Conservation (phyloP, 2,888 invertebrate genomes). For the Cantharis lateralis region DNA sequence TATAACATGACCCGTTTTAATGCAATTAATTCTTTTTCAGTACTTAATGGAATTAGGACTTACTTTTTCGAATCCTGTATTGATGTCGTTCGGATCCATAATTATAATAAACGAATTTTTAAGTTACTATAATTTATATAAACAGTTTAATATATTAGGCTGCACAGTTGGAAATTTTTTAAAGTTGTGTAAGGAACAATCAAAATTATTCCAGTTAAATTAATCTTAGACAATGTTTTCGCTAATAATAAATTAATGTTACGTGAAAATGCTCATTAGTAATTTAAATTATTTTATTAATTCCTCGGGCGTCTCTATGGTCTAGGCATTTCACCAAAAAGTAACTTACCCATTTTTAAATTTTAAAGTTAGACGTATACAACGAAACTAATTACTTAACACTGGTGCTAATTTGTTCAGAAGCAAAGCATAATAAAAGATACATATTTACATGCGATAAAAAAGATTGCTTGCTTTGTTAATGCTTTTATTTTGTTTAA, state of each 20-base stretch:
- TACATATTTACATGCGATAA: background rate
- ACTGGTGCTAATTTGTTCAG: background rate
- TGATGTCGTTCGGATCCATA: background rate
- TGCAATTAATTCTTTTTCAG: background rate
- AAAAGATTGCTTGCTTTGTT: background rate
- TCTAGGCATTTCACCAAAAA: background rate
- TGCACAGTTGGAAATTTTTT: background rate
- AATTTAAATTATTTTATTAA: background rate
- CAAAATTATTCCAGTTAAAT: background rate
- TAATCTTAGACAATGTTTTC: background rate
- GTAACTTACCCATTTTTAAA: background rate
- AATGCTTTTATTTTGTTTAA: background rate
- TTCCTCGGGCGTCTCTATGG: background rate
- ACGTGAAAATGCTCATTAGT: background rate
- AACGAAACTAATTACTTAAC: background rate
- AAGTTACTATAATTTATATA: background rate
- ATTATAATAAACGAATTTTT: background rate
- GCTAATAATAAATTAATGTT: background rate
- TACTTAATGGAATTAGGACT: background rate
- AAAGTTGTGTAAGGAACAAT: background rate
- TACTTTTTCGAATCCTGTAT: background rate
- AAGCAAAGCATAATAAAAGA: background rate
- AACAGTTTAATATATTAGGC: background rate
- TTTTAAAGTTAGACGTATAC: background rate
- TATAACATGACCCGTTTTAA: background rate